Percentiles rank a stretch among this genome's conserved stretches.
These are phyloP conservation scores for Arrhamphus sclerolepis DNA, from an alignment of 2,797 vertebrate species.

Conservation along the genomic window DNA sequence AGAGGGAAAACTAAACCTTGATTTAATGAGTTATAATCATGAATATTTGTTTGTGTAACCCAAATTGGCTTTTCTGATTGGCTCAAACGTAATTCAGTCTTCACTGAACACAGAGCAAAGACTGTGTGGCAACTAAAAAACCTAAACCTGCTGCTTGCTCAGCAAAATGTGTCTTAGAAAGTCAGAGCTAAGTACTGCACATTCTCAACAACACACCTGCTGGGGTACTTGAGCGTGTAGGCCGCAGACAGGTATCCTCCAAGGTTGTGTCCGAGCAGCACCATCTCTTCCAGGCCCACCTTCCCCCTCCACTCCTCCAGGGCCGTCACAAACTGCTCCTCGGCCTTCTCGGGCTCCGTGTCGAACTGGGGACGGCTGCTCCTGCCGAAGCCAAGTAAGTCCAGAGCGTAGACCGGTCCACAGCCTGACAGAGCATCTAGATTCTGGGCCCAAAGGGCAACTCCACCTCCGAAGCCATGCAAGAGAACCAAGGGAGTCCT, in stretches of 20 bases:
- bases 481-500: slow-evolving; percentile 88
- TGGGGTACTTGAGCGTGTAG: slow-evolving; percentile 89
- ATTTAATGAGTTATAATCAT: no score
- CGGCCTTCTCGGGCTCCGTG: slow-evolving; percentile 81
- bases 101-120: no score
- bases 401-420: slow-evolving; percentile 87
- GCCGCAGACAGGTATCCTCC: slow-evolving; percentile 91
- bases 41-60: no score
- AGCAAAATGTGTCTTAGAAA: no score
- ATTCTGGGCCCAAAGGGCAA: slow-evolving; percentile 94
- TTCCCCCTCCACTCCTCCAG: slow-evolving; percentile 92
- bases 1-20: no score
- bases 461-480: slow-evolving; percentile 92
- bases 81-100: no score
- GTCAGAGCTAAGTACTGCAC: no score
- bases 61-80: no score
- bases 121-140: no score
- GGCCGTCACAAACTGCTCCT: slow-evolving; percentile 89
- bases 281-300: slow-evolving; percentile 87
- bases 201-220: slow-evolving; percentile 78
- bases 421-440: slow-evolving; percentile 85
- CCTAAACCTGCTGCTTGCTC: no score
- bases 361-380: slow-evolving; percentile 89
- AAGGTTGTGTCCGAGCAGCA: slow-evolving; percentile 93
- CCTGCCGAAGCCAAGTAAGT: slow-evolving; percentile 92